A percentile compares a stretch with the other conserved stretches of the same genome.
Evolutionary conservation across 2,113 vertebrate genomes (phyloP).

Genomic region (Trematomus loennbergii): DNA sequence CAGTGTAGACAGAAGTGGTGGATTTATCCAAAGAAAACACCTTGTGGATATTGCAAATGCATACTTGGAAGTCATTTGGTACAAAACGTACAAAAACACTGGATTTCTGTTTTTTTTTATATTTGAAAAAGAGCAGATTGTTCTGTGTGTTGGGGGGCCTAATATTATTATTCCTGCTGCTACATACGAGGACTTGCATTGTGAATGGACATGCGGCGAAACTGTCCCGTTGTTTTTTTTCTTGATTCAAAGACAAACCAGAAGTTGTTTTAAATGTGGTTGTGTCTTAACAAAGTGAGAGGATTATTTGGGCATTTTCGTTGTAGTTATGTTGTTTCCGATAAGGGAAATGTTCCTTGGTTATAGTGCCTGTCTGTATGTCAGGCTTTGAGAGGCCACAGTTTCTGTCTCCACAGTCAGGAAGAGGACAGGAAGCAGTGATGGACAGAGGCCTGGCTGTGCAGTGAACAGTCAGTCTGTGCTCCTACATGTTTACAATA

Average conservation of each 20-base stretch:
- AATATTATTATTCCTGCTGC: slow-evolving; percentile 31
- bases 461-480: not conserved
- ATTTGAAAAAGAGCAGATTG: not conserved
- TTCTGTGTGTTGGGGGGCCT: not conserved
- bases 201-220: not conserved
- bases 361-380: slow-evolving; percentile 21
- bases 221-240: not conserved
- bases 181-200: slow-evolving; percentile 17
- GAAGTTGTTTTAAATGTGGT: not conserved
- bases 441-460: slow-evolving; percentile 24
- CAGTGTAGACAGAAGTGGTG: not conserved
- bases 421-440: slow-evolving; percentile 13
- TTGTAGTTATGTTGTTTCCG: not conserved
- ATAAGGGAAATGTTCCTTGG: slow-evolving; percentile 2
- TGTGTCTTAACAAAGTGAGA: not conserved
- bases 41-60: not conserved
- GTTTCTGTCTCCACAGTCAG: slow-evolving; percentile 6
- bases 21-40: not conserved
- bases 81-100: not conserved
- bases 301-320: not conserved
- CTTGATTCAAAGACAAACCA: not conserved
- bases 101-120: too few species aligned
- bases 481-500: slow-evolving; percentile 57
- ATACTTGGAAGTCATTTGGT: not conserved
- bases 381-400: slow-evolving; percentile 13